A percentile compares a stretch with the other conserved stretches of the same genome.
Conservation (phyloP, 1,140 invertebrate species). For the Sitobion miscanthi region DNA sequence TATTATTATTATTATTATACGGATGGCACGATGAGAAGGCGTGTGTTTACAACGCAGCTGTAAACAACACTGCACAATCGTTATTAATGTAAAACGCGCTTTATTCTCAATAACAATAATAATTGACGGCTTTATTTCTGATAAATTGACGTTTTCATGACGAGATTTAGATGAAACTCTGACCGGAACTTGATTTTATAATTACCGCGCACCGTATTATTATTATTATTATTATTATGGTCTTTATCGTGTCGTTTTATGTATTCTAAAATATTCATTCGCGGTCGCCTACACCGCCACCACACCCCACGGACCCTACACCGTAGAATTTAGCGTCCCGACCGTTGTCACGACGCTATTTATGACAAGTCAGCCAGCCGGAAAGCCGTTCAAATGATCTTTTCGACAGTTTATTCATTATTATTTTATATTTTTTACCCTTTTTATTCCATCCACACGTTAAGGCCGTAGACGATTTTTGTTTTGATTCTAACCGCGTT, state of each 20-base stretch:
- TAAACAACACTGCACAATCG: not conserved
- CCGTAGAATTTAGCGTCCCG: not conserved
- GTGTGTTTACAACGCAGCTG: not conserved
- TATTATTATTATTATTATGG: not conserved
- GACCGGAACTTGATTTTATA: not conserved
- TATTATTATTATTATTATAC: not conserved
- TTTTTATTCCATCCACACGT: not conserved
- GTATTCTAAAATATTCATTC: not conserved
- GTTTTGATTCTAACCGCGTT: not conserved
- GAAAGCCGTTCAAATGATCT: not conserved
- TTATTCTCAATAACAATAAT: not conserved
- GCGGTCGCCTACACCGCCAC: not conserved
- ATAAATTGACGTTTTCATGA: not conserved
- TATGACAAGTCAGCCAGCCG: not conserved
- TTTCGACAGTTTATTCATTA: not conserved
- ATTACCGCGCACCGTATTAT: not conserved
- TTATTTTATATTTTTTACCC: not conserved
- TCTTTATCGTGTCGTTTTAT: not conserved
- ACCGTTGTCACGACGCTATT: not conserved
- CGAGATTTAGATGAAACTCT: not conserved
- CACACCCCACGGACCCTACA: not conserved
- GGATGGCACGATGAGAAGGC: not conserved
- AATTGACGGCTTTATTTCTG: not conserved
- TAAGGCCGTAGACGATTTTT: not conserved
- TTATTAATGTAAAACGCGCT: not conserved